Conservation (phyloP, 2,888 invertebrate genomes). For the Andrena bucephala region DNA sequence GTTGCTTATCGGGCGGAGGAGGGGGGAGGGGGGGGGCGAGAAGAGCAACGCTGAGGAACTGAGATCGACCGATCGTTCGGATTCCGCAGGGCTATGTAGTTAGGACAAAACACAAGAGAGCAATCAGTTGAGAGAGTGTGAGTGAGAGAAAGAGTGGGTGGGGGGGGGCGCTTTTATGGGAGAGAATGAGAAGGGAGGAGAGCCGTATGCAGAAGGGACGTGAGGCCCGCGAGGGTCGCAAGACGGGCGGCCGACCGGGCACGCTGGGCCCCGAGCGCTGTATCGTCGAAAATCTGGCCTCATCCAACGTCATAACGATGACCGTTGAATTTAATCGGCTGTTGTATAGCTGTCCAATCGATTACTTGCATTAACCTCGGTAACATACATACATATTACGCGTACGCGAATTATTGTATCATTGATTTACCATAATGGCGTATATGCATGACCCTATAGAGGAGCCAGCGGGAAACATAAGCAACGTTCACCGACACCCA, state of each 20-base stretch:
- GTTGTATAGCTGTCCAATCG: slow-evolving; percentile 69
- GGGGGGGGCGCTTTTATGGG: slow-evolving; percentile 24
- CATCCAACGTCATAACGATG: slow-evolving; percentile 48
- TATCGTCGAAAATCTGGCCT: slow-evolving; percentile 50
- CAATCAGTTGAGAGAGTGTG: not conserved
- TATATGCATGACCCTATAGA: slow-evolving; percentile 69
- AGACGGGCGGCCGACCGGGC: slow-evolving; percentile 12
- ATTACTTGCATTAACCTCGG: slow-evolving; percentile 69
- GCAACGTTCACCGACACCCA: slow-evolving; percentile 47
- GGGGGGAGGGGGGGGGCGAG: slow-evolving; percentile 9
- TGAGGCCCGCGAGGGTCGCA: slow-evolving; percentile 21
- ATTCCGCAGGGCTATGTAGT: slow-evolving; percentile 17
- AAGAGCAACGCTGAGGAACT: slow-evolving; percentile 17
- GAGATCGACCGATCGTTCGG: slow-evolving; percentile 33
- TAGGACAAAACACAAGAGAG: not conserved
- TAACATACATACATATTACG: slow-evolving; percentile 64
- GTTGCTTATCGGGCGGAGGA: slow-evolving; percentile 50
- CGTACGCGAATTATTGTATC: slow-evolving; percentile 68
- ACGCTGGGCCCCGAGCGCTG: slow-evolving; percentile 21
- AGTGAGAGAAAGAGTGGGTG: not conserved
- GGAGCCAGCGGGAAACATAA: slow-evolving; percentile 52
- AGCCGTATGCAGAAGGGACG: not conserved
- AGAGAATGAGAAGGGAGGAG: not conserved
- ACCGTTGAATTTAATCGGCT: slow-evolving; percentile 68
- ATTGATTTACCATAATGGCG: slow-evolving; percentile 71